Evolutionary conservation across 2,888 invertebrate species (phyloP).

Genomic region (Bombylius major): DNA sequence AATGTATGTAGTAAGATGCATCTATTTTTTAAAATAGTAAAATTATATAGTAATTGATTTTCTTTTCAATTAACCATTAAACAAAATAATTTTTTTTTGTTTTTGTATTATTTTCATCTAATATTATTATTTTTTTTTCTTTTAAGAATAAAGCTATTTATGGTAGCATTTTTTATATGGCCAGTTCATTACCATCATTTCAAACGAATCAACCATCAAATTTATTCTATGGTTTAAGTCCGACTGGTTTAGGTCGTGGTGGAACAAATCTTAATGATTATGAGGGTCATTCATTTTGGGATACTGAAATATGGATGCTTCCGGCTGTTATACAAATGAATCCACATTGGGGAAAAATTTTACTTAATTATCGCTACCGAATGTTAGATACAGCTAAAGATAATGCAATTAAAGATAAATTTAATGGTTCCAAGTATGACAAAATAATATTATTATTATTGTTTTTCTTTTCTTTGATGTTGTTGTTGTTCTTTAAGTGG

Average conservation of each 20-base stretch:
- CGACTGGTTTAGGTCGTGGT: constrained; percentile 44
- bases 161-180: constrained; percentile 46
- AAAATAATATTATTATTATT: neutral
- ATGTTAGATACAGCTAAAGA: constrained; percentile 40
- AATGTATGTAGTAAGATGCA: too few relatives aligned
- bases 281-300: constrained; percentile 50
- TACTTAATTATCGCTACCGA: constrained; percentile 42
- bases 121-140: too few relatives aligned
- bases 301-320: constrained; percentile 52
- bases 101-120: too few relatives aligned
- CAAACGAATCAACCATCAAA: constrained; percentile 37
- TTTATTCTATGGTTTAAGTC: constrained; percentile 44
- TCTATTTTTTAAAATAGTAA: too few relatives aligned
- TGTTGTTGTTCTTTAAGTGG: neutral
- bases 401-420: constrained; percentile 40
- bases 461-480: neutral
- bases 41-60: too few relatives aligned
- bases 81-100: too few relatives aligned
- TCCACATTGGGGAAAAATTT: constrained; percentile 37
- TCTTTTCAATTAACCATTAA: too few relatives aligned
- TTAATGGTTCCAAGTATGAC: constrained; percentile 42
- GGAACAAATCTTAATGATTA: constrained; percentile 30
- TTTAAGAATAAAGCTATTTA: constrained; percentile 29
- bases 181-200: constrained; percentile 43
- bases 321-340: constrained; percentile 42